These are phyloP conservation scores for Ecdyonurus torrentis DNA, from an alignment of 2,888 invertebrate genomes.

Conservation along the genomic window DNA sequence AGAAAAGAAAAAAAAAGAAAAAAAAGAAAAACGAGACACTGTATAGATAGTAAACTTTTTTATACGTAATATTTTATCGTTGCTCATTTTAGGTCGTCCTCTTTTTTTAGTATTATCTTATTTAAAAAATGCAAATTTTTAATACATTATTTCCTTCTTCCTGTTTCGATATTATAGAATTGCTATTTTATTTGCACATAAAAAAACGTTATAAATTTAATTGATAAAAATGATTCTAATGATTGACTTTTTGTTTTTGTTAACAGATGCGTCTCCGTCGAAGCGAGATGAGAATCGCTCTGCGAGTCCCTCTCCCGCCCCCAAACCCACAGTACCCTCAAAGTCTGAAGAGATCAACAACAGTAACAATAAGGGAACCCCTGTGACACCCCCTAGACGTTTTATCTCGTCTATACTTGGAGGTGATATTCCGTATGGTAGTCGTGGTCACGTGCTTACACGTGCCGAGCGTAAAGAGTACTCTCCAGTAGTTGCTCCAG, in stretches of 20 bases:
- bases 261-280: background rate
- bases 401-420: slow-evolving; percentile 69
- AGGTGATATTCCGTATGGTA: slow-evolving; percentile 67
- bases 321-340: slow-evolving; percentile 15
- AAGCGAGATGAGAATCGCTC: background rate
- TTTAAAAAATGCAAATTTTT: too few relatives aligned
- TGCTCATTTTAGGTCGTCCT: too few relatives aligned
- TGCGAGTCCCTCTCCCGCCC: background rate
- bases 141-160: too few relatives aligned
- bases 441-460: slow-evolving; percentile 45
- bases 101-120: too few relatives aligned
- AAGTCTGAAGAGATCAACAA: slow-evolving; percentile 12
- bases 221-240: too few relatives aligned
- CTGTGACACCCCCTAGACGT: slow-evolving; percentile 33
- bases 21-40: too few relatives aligned
- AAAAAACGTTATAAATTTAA: too few relatives aligned
- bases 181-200: too few relatives aligned
- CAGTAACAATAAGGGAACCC: slow-evolving; percentile 17
- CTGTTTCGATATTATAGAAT: too few relatives aligned
- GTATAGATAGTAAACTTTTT: too few relatives aligned
- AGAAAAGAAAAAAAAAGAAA: too few relatives aligned
- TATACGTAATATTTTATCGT: too few relatives aligned
- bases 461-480: slow-evolving; percentile 69
- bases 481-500: slow-evolving; percentile 27
- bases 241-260: background rate